Base-by-base conservation (phyloP, 2,797 vertebrate genomes). In the Lagorchestes hirsutus region DNA sequence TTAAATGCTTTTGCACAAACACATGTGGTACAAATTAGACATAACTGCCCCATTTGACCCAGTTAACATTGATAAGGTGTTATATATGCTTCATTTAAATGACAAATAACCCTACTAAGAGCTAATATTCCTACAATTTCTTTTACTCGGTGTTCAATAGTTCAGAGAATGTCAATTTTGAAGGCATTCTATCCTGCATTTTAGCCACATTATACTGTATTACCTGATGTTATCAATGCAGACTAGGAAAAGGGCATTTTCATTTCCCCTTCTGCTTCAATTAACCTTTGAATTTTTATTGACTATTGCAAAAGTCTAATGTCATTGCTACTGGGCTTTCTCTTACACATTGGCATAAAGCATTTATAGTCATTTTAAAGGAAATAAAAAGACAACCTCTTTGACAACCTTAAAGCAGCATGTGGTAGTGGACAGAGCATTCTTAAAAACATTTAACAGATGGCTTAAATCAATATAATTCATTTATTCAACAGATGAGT, bases 281-380 rank as follows among this genome's bases (percentile, higher is more conserved):
- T 90, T 90, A 93, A 95, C 91, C 57, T 16, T 95, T 96, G 91
- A 55, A 4, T 18, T 93, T 74, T 94, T 92, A 92, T 90, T 57
- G 91, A 93, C 9, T 55, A 95, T 92, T 87, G 91, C 29, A 92
- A 90, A 56, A 55, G 74, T 57, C 28, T 57, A 92, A 55, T 92
- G 55, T 1, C n/a, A 93, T 50, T 55, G 1, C 2, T 93, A 3
- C 34, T 91, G 9, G 54, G 16, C 94, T 95, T 93, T 90, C 29
- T 67, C 31, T 94, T 95, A 90, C 18, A 55, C 91, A 16, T 90
- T 93, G 40, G 52, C 55, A 90, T 58, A 90, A 93, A 93, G 74
- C 14, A 46, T 92, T 54, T 56, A 9, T 90, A 95, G 4, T 90
- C 52, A 40, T 13, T 54, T 93, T 92, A 95, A n/a, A 92, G 18